Evolutionary conservation across 2,888 invertebrate species (phyloP).

Genomic region (Meiosimyza decipiens): DNA sequence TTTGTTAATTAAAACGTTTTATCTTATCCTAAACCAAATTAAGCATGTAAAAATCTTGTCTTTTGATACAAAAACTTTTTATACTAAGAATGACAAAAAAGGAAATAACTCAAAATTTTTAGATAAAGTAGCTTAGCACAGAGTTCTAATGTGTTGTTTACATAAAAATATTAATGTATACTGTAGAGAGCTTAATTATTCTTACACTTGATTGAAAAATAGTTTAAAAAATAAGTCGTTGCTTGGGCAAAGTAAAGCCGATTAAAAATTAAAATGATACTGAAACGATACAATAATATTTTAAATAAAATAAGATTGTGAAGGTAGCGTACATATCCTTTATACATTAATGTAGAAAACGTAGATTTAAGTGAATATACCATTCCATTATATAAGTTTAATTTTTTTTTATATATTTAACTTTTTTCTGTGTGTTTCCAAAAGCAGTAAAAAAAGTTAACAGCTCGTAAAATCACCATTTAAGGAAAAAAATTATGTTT

Average conservation of each 20-base stretch:
- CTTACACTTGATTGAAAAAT: slow-evolving; percentile 35
- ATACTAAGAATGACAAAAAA: background rate
- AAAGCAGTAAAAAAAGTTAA: too few relatives aligned
- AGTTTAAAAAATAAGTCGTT: too few relatives aligned
- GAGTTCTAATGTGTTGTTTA: slow-evolving; percentile 2
- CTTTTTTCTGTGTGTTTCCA: too few relatives aligned
- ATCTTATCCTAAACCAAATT: background rate
- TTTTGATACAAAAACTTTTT: slow-evolving; percentile 30
- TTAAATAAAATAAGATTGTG: slow-evolving; percentile 1
- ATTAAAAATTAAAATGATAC: background rate
- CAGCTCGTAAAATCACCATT: too few relatives aligned
- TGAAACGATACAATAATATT: slow-evolving; percentile 1
- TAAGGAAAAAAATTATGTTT: too few relatives aligned
- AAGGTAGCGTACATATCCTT: slow-evolving; percentile 31
- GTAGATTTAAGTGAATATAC: slow-evolving; percentile 8
- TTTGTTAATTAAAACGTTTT: too few relatives aligned
- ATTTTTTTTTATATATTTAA: too few relatives aligned
- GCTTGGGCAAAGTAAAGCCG: background rate
- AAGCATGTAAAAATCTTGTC: slow-evolving; percentile 8
- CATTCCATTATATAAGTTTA: slow-evolving; percentile 16
- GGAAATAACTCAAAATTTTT: slow-evolving; percentile 44
- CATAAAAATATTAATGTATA: slow-evolving; percentile 44
- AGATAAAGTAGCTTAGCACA: background rate
- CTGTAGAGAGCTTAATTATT: slow-evolving; percentile 56
- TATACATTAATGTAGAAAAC: background rate